A percentile compares a stretch with the other conserved stretches of the same genome.
Evolutionary conservation across 2,888 invertebrate genomes (phyloP).

Genomic region (Meiosimyza decipiens): DNA sequence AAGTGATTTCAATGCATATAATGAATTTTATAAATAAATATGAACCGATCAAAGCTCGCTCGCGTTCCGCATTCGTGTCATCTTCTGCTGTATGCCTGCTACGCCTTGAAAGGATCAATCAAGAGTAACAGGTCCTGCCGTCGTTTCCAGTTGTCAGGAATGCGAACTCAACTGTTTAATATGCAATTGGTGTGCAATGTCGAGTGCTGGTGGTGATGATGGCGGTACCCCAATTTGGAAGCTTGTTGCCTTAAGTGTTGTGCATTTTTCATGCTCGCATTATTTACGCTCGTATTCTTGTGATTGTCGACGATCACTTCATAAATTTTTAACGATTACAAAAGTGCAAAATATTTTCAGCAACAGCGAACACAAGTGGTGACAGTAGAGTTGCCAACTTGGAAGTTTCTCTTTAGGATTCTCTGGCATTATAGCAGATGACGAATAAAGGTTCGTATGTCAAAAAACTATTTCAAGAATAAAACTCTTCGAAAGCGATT

Average conservation of each 20-base stretch:
- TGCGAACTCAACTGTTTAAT: conserved; percentile 4
- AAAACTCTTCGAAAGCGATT: too few relatives aligned
- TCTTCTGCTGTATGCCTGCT: not conserved
- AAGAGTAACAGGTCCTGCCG: conserved; percentile 14
- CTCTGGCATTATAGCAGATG: too few relatives aligned
- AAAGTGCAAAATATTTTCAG: conserved; percentile 17
- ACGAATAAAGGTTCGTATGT: too few relatives aligned
- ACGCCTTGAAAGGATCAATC: conserved; percentile 7
- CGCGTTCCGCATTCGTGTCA: conserved; percentile 56
- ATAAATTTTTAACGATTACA: conserved; percentile 17
- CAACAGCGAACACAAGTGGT: not conserved
- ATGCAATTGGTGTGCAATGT: not conserved
- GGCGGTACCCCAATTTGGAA: not conserved
- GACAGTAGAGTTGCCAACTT: not conserved
- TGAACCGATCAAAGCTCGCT: conserved; percentile 25
- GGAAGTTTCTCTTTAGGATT: not conserved
- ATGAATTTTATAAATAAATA: conserved; percentile 21
- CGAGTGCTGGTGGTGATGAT: too few relatives aligned
- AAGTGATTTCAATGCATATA: conserved; percentile 13
- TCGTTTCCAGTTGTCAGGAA: too few relatives aligned
- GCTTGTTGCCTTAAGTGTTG: not conserved
- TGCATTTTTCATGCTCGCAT: not conserved
- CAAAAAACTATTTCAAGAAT: too few relatives aligned
- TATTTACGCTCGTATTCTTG: conserved; percentile 1
- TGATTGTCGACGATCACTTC: conserved; percentile 24